phyloP scores from a whole-genome alignment of 2,113 vertebrate genomes.

The Rana temporaria region DNA sequence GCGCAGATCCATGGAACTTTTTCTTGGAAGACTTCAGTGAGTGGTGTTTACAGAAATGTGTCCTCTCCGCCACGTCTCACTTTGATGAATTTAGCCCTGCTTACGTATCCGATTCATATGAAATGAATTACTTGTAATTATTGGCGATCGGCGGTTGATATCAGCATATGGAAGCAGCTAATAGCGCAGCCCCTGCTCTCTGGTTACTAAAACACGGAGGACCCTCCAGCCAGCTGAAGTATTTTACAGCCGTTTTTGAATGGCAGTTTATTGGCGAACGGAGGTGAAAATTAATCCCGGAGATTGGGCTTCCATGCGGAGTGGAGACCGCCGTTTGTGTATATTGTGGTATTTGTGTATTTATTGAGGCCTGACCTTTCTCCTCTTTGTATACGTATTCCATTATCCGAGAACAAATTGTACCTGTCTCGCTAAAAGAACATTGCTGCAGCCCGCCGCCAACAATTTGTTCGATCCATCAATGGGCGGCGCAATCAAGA shows the following conservation, averaged over 20 bases:
- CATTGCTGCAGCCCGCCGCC: not conserved
- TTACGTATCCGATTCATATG: slow-evolving; percentile 34
- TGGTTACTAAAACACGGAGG: not conserved
- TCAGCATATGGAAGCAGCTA: not conserved
- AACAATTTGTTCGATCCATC: not conserved
- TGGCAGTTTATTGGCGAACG: not conserved
- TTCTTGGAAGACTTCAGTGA: not conserved
- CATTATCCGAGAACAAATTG: slow-evolving; percentile 48
- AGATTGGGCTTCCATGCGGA: not conserved
- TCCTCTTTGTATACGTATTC: slow-evolving; percentile 18
- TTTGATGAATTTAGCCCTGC: not conserved
- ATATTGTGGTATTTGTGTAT: slow-evolving; percentile 28
- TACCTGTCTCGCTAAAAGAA: slow-evolving; percentile 11
- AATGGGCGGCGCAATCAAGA: not conserved
- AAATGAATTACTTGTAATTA: slow-evolving; percentile 12
- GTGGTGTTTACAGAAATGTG: not conserved
- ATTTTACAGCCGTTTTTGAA: not conserved
- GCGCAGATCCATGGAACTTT: not conserved
- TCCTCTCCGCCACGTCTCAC: not conserved
- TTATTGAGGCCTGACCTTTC: slow-evolving; percentile 18
- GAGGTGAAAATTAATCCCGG: not conserved
- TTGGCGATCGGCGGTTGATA: not conserved
- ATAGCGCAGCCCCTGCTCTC: too few relatives aligned
- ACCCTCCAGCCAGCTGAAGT: not conserved
- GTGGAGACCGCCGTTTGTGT: slow-evolving; percentile 1